Percentiles rank a stretch among this genome's conserved stretches.
Conservation (phyloP, 1,140 invertebrate genomes). For the Daktulosphaira vitifoliae region DNA sequence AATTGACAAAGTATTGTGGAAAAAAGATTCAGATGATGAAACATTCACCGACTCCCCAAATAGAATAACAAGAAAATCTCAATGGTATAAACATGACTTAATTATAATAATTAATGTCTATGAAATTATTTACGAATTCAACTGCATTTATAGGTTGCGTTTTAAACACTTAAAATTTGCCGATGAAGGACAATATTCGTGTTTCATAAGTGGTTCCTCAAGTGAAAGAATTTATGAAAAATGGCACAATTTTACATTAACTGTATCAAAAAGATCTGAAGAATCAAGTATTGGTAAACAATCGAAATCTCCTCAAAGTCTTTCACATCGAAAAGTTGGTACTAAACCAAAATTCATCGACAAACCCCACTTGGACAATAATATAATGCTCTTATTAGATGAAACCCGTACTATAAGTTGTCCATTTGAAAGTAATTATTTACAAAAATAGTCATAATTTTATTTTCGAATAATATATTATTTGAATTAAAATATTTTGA, state of each 20-base stretch:
- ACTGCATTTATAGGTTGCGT: background rate
- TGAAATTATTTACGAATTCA: background rate
- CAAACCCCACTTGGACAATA: conserved; percentile 1
- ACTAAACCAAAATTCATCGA: conserved; percentile 8
- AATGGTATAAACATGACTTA: background rate
- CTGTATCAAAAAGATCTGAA: background rate
- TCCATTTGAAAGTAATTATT: conserved; percentile 4
- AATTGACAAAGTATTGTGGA: conserved; percentile 1
- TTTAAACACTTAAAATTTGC: conserved; percentile 13
- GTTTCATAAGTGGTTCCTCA: background rate
- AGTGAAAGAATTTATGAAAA: background rate
- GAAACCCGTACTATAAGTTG: background rate
- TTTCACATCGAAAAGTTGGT: conserved; percentile 19
- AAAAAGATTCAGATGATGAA: conserved; percentile 6
- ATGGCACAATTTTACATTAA: conserved; percentile 20
- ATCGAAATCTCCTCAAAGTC: background rate
- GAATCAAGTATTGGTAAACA: background rate
- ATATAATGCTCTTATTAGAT: background rate
- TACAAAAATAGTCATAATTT: too few relatives aligned
- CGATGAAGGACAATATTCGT: conserved; percentile 13
- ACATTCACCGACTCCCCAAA: background rate
- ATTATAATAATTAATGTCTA: background rate
- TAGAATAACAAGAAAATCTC: conserved; percentile 3
- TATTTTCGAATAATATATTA: too few relatives aligned
- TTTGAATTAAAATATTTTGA: too few relatives aligned